Conservation (phyloP, 2,888 invertebrate species). For the Pinctada fucata region DNA sequence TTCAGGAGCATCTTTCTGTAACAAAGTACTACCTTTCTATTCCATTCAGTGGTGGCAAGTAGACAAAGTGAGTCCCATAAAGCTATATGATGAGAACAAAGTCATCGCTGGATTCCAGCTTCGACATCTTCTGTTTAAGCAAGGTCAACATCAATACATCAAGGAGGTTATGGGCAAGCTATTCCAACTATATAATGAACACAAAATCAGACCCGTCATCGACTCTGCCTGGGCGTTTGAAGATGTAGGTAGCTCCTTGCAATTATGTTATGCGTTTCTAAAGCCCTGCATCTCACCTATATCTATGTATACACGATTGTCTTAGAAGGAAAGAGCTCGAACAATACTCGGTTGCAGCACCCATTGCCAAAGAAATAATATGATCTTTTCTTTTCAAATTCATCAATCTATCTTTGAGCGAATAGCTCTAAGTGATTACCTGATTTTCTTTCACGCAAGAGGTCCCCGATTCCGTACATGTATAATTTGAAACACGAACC, state of each 20-base stretch:
- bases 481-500: no score
- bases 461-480: no score
- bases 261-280: not conserved
- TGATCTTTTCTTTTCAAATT: no score
- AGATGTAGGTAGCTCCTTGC: slow-evolving; percentile 81
- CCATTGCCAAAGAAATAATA: no score
- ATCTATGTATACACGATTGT: no score
- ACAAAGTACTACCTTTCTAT: not conserved
- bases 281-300: not conserved
- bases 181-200: slow-evolving; percentile 86
- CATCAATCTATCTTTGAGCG: no score
- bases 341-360: no score
- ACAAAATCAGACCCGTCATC: slow-evolving; percentile 88
- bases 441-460: no score
- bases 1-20: no score
- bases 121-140: slow-evolving; percentile 88
- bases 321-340: no score
- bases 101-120: slow-evolving; percentile 89
- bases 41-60: slow-evolving; percentile 89
- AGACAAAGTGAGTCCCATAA: slow-evolving; percentile 92
- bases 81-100: slow-evolving; percentile 93
- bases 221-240: slow-evolving; percentile 93
- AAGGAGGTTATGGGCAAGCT: slow-evolving; percentile 85
- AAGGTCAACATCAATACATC: slow-evolving; percentile 81
- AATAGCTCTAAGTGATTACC: no score